Conservation (phyloP, 2,888 invertebrate species). For the Eulithis prunata region DNA sequence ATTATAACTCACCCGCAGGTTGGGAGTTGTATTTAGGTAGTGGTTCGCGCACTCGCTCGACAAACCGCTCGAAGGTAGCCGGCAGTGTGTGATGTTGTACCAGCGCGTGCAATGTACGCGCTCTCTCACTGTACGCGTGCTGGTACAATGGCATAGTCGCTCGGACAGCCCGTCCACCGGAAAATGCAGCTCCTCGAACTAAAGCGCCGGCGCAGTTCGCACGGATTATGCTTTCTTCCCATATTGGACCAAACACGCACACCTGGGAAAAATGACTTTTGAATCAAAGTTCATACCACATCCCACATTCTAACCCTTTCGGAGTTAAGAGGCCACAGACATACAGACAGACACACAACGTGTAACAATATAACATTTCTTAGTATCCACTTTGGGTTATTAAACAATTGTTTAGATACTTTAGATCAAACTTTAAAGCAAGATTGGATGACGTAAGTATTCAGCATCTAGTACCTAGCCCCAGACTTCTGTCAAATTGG, state of each 20-base stretch:
- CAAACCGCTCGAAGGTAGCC: slow-evolving; percentile 95
- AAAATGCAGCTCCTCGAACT: slow-evolving; percentile 93
- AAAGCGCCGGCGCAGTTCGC: slow-evolving; percentile 89
- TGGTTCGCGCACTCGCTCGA: slow-evolving; percentile 71
- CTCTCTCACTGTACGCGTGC: slow-evolving; percentile 96
- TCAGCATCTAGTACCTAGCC: too few species aligned
- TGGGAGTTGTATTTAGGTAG: slow-evolving; percentile 42
- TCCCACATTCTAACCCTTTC: too few species aligned
- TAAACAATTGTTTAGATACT: too few species aligned
- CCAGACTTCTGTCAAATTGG: too few species aligned
- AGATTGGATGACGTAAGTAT: too few species aligned
- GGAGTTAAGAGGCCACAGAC: too few species aligned
- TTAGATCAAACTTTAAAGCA: too few species aligned
- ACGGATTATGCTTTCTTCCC: slow-evolving; percentile 91
- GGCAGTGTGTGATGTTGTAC: slow-evolving; percentile 93
- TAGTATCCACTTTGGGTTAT: too few species aligned
- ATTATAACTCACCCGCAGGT: slow-evolving; percentile 2
- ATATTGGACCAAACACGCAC: slow-evolving; percentile 97
- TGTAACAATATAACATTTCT: too few species aligned
- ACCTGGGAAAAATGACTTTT: slow-evolving; percentile 76
- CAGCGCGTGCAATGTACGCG: slow-evolving; percentile 92
- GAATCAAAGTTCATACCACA: too few species aligned
- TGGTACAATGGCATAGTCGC: slow-evolving; percentile 95
- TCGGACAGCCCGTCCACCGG: slow-evolving; percentile 96
- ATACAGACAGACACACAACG: too few species aligned